Evolutionary conservation across 2,113 vertebrate species (phyloP).

Genomic region (Heliornis fulica): DNA sequence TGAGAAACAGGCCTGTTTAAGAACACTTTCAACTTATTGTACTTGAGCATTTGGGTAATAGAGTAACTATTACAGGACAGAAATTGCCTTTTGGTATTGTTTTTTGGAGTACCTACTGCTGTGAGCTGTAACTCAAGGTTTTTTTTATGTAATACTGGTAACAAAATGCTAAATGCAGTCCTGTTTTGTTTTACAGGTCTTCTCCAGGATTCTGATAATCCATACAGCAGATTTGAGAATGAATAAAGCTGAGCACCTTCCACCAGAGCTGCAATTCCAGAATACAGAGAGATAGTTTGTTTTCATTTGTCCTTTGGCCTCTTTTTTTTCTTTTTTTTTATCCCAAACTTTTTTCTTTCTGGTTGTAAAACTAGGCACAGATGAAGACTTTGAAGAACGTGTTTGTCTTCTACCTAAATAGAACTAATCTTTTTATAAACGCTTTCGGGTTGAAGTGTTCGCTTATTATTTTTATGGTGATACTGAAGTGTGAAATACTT

Average conservation of each 20-base stretch:
- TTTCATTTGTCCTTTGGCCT: neutral
- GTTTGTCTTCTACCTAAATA: neutral
- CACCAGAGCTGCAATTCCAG: neutral
- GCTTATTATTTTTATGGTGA: neutral
- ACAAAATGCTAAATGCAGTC: neutral
- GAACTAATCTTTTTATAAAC: neutral
- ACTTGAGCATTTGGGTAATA: neutral
- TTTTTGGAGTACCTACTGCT: neutral
- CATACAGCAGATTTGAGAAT: conserved; percentile 88
- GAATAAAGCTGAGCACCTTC: conserved; percentile 66
- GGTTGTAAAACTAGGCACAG: neutral
- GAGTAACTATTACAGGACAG: neutral
- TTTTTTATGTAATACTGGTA: neutral
- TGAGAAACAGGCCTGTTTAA: neutral
- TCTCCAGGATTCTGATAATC: conserved; percentile 84
- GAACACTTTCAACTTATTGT: neutral
- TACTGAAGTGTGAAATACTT: neutral
- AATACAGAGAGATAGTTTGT: neutral
- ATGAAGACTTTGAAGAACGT: neutral
- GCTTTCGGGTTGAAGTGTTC: neutral
- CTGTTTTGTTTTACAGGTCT: conserved; percentile 77
- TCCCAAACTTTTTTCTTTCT: neutral
- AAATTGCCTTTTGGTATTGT: neutral
- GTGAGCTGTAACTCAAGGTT: neutral
- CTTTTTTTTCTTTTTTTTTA: too few species aligned